Base-by-base conservation (phyloP, 1,140 invertebrate species). In the Eupristina koningsbergeri region DNA sequence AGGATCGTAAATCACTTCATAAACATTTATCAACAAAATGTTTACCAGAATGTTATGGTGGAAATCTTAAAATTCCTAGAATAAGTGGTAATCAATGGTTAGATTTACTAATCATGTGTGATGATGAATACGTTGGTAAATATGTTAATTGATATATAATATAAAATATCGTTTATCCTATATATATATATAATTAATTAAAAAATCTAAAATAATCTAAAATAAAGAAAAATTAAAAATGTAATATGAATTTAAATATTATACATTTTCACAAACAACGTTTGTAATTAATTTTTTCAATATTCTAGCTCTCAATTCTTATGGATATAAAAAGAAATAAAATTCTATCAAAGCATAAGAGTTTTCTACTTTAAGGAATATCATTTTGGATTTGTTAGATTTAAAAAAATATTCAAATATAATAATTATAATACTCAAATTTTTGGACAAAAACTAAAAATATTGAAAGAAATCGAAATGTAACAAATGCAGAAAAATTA, bases 11-110 rank as follows among this genome's bases (percentile, higher is more conserved):
- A 85, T 95, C 96, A 13, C 92, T 98, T 36, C 96, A 98, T 88
- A 93, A 96, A 85, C 92, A 97, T 88, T 94, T 98, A 47, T 94
- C 94, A 53, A 95, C 96, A 29, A 96, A 97, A 86, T 95, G 94
- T 86, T 92, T 98, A 84, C 96, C 97, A 0, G 93, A 94, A 8
- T 94, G 94, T 85, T 97, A 97, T 86, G 97, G 96, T 19, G 97
- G 97, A 36, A 95, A 94, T 11, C 88, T 96, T 3, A 93, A 95
- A 82, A 91, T 96, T 64, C 94, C 89, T 8, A 91, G 93, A 74
- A 93, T 96, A 36, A 94, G 93, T 15, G 95, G 96, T 6, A 85
- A 91, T 0, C 94, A 96, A 78, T 97, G 96, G 96, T 92, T 95
- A 61, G 93, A 96, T 88, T 88, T 97, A 31, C 89, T 97, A 39